These are phyloP conservation scores for Apomyelois bistriatella DNA, from an alignment of 2,888 invertebrate genomes.

Conservation along the genomic window DNA sequence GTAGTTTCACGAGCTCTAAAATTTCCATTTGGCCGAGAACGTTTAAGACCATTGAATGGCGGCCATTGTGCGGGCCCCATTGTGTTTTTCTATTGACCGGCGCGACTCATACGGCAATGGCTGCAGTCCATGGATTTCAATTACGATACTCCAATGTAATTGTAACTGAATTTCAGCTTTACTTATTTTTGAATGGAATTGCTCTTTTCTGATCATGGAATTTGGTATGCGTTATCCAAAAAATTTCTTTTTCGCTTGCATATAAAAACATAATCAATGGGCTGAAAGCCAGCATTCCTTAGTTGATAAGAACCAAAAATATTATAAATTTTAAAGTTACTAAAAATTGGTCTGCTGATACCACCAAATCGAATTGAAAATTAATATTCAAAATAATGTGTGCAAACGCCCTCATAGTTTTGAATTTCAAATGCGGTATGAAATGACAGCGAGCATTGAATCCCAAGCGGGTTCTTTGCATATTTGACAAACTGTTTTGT, in stretches of 20 bases:
- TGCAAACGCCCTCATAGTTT: conserved; percentile 37
- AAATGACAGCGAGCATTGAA: conserved; percentile 37
- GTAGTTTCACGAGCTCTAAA: conserved; percentile 60
- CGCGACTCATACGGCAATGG: conserved; percentile 55
- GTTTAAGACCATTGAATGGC: conserved; percentile 66
- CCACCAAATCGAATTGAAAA: conserved; percentile 1
- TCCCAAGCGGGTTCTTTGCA: conserved; percentile 57
- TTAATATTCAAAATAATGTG: conserved; percentile 5
- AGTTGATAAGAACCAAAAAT: too few species aligned
- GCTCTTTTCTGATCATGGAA: conserved; percentile 15
- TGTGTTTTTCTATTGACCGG: conserved; percentile 72
- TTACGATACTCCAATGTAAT: conserved; percentile 51
- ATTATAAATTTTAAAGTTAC: too few species aligned
- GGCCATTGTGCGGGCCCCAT: conserved; percentile 59
- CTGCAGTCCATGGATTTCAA: conserved; percentile 56
- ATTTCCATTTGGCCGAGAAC: conserved; percentile 68
- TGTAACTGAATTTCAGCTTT: conserved; percentile 50
- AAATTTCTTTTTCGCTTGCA: too few species aligned
- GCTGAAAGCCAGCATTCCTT: too few species aligned
- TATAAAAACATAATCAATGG: too few species aligned
- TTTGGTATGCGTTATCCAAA: neutral
- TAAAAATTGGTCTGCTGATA: neutral
- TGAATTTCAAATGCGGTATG: conserved; percentile 49
- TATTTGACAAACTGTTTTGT: conserved; percentile 59
- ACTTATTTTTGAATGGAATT: conserved; percentile 37